These are phyloP conservation scores for Silurus meridionalis DNA, from an alignment of 2,113 vertebrate genomes.

Conservation along the genomic window DNA sequence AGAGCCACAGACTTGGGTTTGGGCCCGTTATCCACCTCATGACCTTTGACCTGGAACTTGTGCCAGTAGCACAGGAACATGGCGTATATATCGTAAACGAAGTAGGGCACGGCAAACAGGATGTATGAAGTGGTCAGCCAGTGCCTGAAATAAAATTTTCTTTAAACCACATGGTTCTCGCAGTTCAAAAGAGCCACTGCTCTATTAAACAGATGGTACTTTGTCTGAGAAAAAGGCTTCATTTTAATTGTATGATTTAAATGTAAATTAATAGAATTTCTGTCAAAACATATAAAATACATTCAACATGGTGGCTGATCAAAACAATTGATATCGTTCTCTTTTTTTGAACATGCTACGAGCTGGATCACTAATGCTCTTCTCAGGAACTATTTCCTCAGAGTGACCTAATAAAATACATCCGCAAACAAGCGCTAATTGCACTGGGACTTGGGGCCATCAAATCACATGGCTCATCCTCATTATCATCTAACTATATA, in stretches of 20 bases:
- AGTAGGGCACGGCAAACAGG: slow-evolving; percentile 87
- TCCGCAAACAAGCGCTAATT: neutral
- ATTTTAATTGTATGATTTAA: neutral
- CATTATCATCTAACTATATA: neutral
- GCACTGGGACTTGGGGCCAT: neutral
- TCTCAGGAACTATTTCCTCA: neutral
- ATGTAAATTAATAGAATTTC: neutral
- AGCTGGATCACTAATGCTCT: too few relatives aligned
- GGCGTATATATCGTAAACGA: slow-evolving; percentile 86
- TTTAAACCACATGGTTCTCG: neutral
- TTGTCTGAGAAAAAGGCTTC: neutral
- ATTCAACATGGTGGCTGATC: neutral
- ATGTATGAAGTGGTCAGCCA: slow-evolving; percentile 85
- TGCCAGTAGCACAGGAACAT: slow-evolving; percentile 89
- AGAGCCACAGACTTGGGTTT: slow-evolving; percentile 45
- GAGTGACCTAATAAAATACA: neutral
- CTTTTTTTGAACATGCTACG: neutral
- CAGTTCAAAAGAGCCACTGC: neutral
- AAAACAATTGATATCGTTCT: neutral
- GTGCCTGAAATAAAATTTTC: slow-evolving; percentile 71
- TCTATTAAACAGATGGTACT: neutral
- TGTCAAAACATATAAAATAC: neutral
- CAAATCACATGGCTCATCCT: neutral
- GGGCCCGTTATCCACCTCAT: slow-evolving; percentile 60
- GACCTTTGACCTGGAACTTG: slow-evolving; percentile 83